Conservation (phyloP, 1,140 invertebrate genomes). For the Leptinotarsa undecemlineata region DNA sequence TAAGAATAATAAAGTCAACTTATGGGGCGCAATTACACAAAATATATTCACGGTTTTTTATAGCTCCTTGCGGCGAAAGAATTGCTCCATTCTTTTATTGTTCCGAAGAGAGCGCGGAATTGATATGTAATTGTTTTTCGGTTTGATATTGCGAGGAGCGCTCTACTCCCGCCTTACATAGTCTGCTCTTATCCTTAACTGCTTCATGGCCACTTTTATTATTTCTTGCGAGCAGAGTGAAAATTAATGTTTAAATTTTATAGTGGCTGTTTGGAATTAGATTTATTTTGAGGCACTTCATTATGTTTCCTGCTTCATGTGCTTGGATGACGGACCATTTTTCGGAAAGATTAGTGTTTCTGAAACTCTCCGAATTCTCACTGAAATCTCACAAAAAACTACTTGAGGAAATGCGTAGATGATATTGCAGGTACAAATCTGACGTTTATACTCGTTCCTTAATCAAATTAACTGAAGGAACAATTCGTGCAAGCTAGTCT, state of each 20-base stretch:
- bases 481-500: too few relatives aligned
- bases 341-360: too few relatives aligned
- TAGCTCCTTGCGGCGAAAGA: slow-evolving; percentile 54
- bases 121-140: slow-evolving; percentile 55
- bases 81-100: slow-evolving; percentile 55
- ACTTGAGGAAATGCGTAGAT: too few relatives aligned
- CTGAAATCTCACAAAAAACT: too few relatives aligned
- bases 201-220: slow-evolving; percentile 9
- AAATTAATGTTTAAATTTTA: slow-evolving; percentile 25
- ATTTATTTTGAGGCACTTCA: neutral
- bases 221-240: slow-evolving; percentile 26
- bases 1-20: slow-evolving; percentile 55
- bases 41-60: slow-evolving; percentile 56
- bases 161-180: neutral
- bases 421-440: too few relatives aligned
- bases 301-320: neutral
- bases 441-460: too few relatives aligned
- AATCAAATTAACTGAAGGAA: too few relatives aligned
- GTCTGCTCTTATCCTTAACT: neutral
- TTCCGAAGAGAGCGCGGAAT: slow-evolving; percentile 47
- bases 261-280: slow-evolving; percentile 8
- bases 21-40: slow-evolving; percentile 55
- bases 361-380: too few relatives aligned
- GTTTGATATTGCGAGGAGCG: slow-evolving; percentile 31
- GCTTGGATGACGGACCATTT: too few relatives aligned